Evolutionary conservation across 2,113 vertebrate species (phyloP).

Genomic region (Anoplopoma fimbria): DNA sequence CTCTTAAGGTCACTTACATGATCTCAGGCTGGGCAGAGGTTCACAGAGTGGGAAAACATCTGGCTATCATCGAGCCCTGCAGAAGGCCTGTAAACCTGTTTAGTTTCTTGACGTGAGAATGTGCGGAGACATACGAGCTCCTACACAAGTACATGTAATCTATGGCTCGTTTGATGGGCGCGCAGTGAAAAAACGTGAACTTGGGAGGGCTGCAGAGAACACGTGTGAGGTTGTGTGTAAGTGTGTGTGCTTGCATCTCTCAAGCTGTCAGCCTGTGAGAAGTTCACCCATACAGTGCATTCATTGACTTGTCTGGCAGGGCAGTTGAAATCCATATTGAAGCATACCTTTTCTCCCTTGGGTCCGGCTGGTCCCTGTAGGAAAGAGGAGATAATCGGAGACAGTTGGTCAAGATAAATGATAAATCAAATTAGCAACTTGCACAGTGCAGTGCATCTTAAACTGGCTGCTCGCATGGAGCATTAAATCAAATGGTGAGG

Average conservation of each 20-base stretch:
- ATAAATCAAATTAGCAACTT: slow-evolving; percentile 35
- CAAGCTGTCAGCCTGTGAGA: slow-evolving; percentile 8
- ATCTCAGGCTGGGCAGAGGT: slow-evolving; percentile 45
- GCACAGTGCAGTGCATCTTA: slow-evolving; percentile 24
- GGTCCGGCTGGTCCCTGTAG: slow-evolving; percentile 90
- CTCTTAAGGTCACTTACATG: slow-evolving; percentile 34
- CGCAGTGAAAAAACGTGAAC: slow-evolving; percentile 30
- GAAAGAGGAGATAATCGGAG: slow-evolving; percentile 62
- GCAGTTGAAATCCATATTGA: slow-evolving; percentile 28
- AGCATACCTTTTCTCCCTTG: slow-evolving; percentile 94
- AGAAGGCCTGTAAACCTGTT: slow-evolving; percentile 67
- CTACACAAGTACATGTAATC: slow-evolving; percentile 66
- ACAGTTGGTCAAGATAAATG: slow-evolving; percentile 67
- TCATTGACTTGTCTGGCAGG: slow-evolving; percentile 8
- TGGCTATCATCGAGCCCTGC: slow-evolving; percentile 66
- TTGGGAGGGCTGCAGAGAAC: slow-evolving; percentile 37
- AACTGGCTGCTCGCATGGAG: not conserved
- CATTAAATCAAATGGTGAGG: slow-evolving; percentile 42
- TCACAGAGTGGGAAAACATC: slow-evolving; percentile 72
- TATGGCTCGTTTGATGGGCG: slow-evolving; percentile 51
- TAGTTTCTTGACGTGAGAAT: slow-evolving; percentile 70
- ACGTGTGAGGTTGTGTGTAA: slow-evolving; percentile 24
- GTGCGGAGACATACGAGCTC: slow-evolving; percentile 61
- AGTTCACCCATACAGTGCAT: not conserved
- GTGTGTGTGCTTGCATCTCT: not conserved